phyloP scores from a whole-genome alignment of 2,113 vertebrate genomes.

The Eclectus roratus region DNA sequence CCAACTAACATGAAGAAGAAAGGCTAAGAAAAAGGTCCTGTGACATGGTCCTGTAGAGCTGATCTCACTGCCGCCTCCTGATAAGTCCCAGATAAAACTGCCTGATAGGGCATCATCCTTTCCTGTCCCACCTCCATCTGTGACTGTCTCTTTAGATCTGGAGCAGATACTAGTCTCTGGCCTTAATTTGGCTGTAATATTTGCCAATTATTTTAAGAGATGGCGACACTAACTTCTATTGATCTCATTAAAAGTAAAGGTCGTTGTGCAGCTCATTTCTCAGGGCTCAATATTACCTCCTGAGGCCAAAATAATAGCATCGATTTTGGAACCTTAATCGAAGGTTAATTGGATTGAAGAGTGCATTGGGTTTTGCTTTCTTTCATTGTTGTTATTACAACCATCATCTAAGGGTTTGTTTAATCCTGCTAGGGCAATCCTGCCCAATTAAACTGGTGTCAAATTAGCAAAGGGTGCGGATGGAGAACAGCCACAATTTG shows the following conservation, averaged over 20 bases:
- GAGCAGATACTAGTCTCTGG: conserved; percentile 41
- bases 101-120: neutral
- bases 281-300: conserved; percentile 60
- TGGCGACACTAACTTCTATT: conserved; percentile 73
- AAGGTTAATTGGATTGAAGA: conserved; percentile 81
- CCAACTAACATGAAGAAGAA: neutral
- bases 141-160: conserved; percentile 63
- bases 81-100: conserved; percentile 3
- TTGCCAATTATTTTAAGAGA: conserved; percentile 79
- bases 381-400: conserved; percentile 27
- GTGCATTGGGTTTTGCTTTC: conserved; percentile 36
- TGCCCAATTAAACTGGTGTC: conserved; percentile 59
- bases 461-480: conserved; percentile 56
- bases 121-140: neutral
- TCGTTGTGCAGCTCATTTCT: conserved; percentile 56
- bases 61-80: neutral
- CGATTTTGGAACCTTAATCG: conserved; percentile 78
- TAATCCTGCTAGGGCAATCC: conserved; percentile 47
- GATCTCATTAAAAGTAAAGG: conserved; percentile 81
- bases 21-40: neutral
- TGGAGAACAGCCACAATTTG: neutral
- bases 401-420: conserved; percentile 44
- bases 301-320: conserved; percentile 67
- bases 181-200: conserved; percentile 70
- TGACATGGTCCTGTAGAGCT: neutral